These are phyloP conservation scores for Xenopus petersii DNA, from an alignment of 2,797 vertebrate species.

Conservation along the genomic window DNA sequence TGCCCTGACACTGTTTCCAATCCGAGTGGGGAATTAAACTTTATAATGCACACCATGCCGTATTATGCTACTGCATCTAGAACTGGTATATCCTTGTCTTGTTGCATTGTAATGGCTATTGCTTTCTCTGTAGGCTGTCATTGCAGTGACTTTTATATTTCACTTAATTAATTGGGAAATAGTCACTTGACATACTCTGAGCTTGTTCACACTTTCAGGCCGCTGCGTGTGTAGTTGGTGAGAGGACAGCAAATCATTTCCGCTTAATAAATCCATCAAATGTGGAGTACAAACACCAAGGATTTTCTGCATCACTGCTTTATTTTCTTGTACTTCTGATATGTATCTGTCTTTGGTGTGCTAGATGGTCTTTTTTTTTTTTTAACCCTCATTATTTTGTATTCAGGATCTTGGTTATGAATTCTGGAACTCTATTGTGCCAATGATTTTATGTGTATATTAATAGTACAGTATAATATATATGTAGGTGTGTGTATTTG, in stretches of 20 bases:
- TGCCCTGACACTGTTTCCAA: too few relatives aligned
- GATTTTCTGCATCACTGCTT: constrained; percentile 2
- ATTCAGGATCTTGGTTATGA: too few relatives aligned
- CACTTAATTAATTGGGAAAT: constrained; percentile 10
- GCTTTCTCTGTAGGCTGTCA: neutral
- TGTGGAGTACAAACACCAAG: neutral
- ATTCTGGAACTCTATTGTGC: too few relatives aligned
- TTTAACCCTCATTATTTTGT: too few relatives aligned
- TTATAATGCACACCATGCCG: too few relatives aligned
- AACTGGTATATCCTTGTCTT: too few relatives aligned
- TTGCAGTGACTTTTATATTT: neutral
- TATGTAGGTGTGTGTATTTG: too few relatives aligned
- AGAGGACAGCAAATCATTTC: constrained; percentile 4
- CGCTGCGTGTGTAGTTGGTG: neutral
- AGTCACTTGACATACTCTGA: constrained; percentile 12
- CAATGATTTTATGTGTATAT: too few relatives aligned
- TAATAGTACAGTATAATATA: too few relatives aligned
- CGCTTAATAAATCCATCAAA: constrained; percentile 15
- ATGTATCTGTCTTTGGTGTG: constrained; percentile 4
- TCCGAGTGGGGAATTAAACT: too few relatives aligned
- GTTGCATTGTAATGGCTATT: neutral
- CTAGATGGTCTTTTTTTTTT: too few relatives aligned
- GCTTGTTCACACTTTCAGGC: constrained; percentile 1
- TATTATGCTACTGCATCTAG: too few relatives aligned
- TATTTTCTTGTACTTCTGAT: neutral